phyloP scores from a whole-genome alignment of 2,113 vertebrate genomes.

The Apaloderma vittatum region DNA sequence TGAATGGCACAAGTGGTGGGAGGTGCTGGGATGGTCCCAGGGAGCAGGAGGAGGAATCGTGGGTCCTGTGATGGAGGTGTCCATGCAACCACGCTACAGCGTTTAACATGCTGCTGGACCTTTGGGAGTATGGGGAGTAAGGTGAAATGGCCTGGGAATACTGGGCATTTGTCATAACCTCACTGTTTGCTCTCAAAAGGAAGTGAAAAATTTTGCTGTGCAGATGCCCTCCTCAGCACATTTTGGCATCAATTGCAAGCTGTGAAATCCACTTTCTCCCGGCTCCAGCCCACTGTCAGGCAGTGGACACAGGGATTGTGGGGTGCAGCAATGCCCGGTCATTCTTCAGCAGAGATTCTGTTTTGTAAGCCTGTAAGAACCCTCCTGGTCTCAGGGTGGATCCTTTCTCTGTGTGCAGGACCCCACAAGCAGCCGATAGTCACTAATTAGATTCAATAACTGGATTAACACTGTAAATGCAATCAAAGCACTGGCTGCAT shows the following conservation, averaged over 20 bases:
- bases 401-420: neutral
- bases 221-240: neutral
- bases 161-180: neutral
- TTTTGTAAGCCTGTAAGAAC: neutral
- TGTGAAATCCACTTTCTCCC: neutral
- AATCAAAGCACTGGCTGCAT: neutral
- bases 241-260: neutral
- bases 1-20: neutral
- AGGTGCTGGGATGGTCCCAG: neutral
- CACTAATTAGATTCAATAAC: neutral
- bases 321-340: neutral
- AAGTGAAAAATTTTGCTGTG: neutral
- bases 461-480: neutral
- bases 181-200: neutral
- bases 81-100: accelerated
- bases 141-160: neutral
- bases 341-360: neutral
- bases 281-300: neutral
- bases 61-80: neutral
- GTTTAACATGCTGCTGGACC: neutral
- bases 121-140: neutral
- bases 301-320: neutral
- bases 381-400: neutral
- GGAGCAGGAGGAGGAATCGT: neutral
- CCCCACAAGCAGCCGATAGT: neutral